phyloP scores from a whole-genome alignment of 92 coral and sea anemone species.

The Porites divaricata region DNA sequence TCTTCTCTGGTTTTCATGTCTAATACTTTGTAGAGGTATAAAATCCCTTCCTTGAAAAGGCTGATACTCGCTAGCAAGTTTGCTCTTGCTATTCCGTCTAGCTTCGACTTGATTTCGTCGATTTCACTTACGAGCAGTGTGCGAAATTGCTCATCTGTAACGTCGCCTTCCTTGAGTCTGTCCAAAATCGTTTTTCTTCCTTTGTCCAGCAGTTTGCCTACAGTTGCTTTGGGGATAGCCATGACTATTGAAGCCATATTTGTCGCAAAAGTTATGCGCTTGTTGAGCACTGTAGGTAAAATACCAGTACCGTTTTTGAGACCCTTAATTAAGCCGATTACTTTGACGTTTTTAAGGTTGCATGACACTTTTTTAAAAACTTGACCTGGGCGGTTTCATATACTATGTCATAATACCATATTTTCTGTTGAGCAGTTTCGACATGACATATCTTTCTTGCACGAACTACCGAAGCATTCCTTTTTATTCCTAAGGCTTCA shows the following conservation, averaged over 20 bases:
- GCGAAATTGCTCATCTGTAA: slow-evolving; percentile 7
- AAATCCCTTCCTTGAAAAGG: slow-evolving; percentile 14
- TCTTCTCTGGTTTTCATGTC: slow-evolving; percentile 1
- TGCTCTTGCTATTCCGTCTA: not conserved
- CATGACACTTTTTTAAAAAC: no score
- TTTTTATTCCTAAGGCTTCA: no score
- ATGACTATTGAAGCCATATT: not conserved
- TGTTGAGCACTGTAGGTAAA: no score
- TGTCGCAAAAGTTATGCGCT: not conserved
- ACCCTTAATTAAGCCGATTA: no score
- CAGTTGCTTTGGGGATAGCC: not conserved
- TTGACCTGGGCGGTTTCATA: no score
- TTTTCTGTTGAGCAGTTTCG: no score
- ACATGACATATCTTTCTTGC: no score
- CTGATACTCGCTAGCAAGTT: slow-evolving; percentile 9
- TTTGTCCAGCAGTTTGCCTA: slow-evolving; percentile 2
- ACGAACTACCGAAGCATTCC: no score
- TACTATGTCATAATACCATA: no score
- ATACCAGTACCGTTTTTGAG: no score
- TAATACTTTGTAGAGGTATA: slow-evolving; percentile 5
- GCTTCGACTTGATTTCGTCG: slow-evolving; percentile 15
- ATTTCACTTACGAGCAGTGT: not conserved
- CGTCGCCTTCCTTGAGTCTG: not conserved
- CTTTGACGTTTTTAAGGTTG: no score
- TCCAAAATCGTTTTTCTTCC: not conserved